A percentile compares a stretch with the other conserved stretches of the same genome.
Conservation (phyloP, 2,888 invertebrate genomes). For the Mesochorus sp. region DNA sequence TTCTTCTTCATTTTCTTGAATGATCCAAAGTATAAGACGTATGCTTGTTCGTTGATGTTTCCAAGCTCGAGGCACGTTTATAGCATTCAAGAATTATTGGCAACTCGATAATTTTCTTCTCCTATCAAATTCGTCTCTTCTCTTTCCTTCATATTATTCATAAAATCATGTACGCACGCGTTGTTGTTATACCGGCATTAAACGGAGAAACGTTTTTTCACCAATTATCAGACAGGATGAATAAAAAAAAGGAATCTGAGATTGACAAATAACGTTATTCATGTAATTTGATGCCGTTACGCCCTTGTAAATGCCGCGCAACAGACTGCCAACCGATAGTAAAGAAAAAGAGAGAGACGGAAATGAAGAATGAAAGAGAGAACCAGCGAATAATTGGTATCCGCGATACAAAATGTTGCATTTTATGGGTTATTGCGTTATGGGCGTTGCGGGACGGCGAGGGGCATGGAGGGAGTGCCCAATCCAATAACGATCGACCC, state of each 20-base stretch:
- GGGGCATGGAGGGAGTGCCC: slow-evolving; percentile 75
- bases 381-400: slow-evolving; percentile 74
- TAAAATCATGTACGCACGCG: no score
- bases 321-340: slow-evolving; percentile 23
- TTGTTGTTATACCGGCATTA: no score
- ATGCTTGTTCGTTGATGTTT: slow-evolving; percentile 27
- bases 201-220: no score
- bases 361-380: slow-evolving; percentile 53
- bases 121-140: neutral
- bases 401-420: slow-evolving; percentile 78
- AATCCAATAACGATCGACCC: slow-evolving; percentile 81
- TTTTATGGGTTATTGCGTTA: slow-evolving; percentile 81
- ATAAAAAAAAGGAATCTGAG: neutral
- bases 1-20: slow-evolving; percentile 59
- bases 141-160: no score
- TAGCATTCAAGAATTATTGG: slow-evolving; percentile 6
- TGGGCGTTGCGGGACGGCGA: slow-evolving; percentile 68
- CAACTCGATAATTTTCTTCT: slow-evolving; percentile 12
- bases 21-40: slow-evolving; percentile 69
- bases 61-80: neutral
- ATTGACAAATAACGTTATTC: slow-evolving; percentile 38
- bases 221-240: no score
- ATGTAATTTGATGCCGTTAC: slow-evolving; percentile 31
- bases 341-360: slow-evolving; percentile 51
- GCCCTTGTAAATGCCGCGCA: slow-evolving; percentile 59